Percentiles rank a stretch among this genome's conserved stretches.
phyloP scores from a whole-genome alignment of 2,113 vertebrate species.

The Octodon degus region DNA sequence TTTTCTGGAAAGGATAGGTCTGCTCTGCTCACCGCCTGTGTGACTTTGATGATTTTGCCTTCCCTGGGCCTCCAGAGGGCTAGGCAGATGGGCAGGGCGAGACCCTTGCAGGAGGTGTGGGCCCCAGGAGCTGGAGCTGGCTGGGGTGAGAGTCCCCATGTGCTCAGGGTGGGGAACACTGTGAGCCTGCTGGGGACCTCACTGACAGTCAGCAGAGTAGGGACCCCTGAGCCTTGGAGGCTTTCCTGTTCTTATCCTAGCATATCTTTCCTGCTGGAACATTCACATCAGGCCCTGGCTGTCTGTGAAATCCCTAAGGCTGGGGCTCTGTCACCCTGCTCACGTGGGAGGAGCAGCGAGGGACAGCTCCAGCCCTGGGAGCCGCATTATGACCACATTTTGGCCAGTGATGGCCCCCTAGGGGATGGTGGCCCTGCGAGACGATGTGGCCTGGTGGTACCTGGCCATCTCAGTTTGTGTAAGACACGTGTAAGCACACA shows the following conservation, averaged over 20 bases:
- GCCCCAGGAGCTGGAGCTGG: background rate
- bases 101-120: background rate
- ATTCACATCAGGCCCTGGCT: background rate
- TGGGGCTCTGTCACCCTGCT: fast-evolving
- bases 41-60: background rate
- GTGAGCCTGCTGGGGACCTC: background rate
- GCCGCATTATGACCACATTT: background rate
- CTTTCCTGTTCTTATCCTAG: background rate
- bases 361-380: background rate
- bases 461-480: background rate
- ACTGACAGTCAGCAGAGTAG: background rate
- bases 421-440: background rate
- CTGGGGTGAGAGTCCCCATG: background rate
- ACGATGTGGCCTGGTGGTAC: background rate
- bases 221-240: background rate
- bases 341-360: background rate
- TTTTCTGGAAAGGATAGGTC: background rate
- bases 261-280: background rate
- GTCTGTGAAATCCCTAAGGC: background rate
- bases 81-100: background rate
- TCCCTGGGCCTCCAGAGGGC: background rate
- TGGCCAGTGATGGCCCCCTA: fast-evolving
- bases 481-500: background rate
- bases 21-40: background rate
- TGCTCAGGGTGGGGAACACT: too few species aligned